Evolutionary conservation across 1,140 invertebrate genomes (phyloP).

Genomic region (Radopholus similis): DNA sequence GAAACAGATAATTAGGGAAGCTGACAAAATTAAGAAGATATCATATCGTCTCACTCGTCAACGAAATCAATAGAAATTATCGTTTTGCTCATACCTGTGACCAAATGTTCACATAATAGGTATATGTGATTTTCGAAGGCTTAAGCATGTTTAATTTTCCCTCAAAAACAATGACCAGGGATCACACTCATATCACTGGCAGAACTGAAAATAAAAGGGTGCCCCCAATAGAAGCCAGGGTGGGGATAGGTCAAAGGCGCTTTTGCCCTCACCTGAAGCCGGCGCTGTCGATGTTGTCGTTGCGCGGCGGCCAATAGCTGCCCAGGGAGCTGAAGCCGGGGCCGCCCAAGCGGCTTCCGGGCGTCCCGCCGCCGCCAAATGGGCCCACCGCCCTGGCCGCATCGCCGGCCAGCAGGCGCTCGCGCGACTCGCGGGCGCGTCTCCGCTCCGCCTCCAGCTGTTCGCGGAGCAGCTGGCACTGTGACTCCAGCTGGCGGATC

Average conservation of each 20-base stretch:
- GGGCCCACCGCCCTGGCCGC: slow-evolving; percentile 36
- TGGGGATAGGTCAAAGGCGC: too few species aligned
- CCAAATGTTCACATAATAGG: too few species aligned
- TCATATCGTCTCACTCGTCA: too few species aligned
- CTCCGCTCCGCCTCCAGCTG: slow-evolving; percentile 54
- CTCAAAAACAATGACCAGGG: too few species aligned
- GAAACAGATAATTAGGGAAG: too few species aligned
- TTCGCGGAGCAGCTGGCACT: slow-evolving; percentile 50
- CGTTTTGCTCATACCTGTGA: too few species aligned
- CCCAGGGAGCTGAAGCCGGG: slow-evolving; percentile 45
- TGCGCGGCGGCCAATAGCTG: slow-evolving; percentile 6
- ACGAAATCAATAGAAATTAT: too few species aligned
- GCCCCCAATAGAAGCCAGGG: too few species aligned
- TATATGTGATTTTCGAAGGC: not conserved
- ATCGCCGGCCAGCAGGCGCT: slow-evolving; percentile 47
- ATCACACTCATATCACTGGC: too few species aligned
- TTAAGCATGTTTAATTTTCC: not conserved
- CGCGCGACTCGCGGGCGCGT: slow-evolving; percentile 48
- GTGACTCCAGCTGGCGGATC: slow-evolving; percentile 54
- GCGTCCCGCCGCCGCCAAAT: slow-evolving; percentile 2
- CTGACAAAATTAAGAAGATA: too few species aligned
- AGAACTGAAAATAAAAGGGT: too few species aligned
- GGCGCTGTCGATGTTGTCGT: slow-evolving; percentile 49
- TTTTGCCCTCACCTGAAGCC: slow-evolving; percentile 12
- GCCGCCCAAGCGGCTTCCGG: slow-evolving; percentile 25